Evolutionary conservation across 2,797 vertebrate species (phyloP).

Genomic region (Poecile montanus): DNA sequence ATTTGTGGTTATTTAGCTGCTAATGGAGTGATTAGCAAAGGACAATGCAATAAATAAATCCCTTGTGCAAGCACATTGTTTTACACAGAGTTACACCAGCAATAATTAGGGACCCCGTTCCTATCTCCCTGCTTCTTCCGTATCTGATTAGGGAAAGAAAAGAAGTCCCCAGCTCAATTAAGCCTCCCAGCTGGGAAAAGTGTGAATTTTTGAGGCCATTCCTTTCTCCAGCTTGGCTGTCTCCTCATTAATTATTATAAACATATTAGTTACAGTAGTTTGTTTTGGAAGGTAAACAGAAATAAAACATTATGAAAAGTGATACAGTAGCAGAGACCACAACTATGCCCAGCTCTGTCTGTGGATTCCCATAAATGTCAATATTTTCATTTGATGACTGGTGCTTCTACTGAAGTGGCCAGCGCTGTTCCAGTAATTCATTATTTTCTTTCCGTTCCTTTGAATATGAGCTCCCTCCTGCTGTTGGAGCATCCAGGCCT

Average conservation of each 20-base stretch:
- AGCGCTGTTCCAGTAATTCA: not conserved
- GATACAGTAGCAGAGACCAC: slow-evolving; percentile 41
- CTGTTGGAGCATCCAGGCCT: not conserved
- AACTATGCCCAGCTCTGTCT: slow-evolving; percentile 13
- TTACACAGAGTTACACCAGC: not conserved
- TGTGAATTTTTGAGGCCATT: not conserved
- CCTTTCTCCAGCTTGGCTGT: not conserved
- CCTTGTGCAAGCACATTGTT: not conserved
- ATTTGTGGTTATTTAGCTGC: not conserved
- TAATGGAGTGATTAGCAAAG: not conserved
- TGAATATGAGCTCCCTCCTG: not conserved
- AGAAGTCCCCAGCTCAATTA: slow-evolving; percentile 1
- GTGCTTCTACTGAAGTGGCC: slow-evolving; percentile 2
- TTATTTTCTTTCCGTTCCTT: slow-evolving; percentile 1
- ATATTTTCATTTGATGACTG: slow-evolving; percentile 43
- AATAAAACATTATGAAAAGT: slow-evolving; percentile 45
- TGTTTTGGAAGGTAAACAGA: slow-evolving; percentile 64
- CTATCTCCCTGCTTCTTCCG: not conserved
- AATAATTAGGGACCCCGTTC: not conserved
- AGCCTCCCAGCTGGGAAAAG: not conserved
- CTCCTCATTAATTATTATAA: slow-evolving; percentile 35
- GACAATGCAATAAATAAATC: not conserved
- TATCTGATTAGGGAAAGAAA: slow-evolving; percentile 20
- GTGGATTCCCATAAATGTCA: slow-evolving; percentile 55
- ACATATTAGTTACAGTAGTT: slow-evolving; percentile 48